Base-by-base conservation (phyloP, 2,797 vertebrate species). In the Euthynnus affinis region DNA sequence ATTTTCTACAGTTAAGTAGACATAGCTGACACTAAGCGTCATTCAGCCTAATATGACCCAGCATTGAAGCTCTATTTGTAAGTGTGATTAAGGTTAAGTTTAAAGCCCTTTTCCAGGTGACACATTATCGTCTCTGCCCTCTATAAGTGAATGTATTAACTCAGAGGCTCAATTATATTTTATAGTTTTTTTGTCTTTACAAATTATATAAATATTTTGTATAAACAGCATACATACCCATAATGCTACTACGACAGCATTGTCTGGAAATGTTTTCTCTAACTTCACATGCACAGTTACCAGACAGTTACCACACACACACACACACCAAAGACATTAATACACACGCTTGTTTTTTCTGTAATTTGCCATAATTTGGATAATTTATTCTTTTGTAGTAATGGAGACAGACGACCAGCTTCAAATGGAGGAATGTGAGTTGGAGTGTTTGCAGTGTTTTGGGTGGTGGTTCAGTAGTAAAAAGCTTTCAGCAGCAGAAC, bases 401-500 rank as follows among this genome's bases (percentile, higher is more conserved):
- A 92, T 89, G 94, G 93, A 93, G 90, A 87, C 86, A 94, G 90
- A 86, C 86, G 91, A 73, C 74, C 93, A 83, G 78, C 94, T 85
- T 83, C 94, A 89, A 96, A 96, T 80, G 95, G 94, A 96, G 91
- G 87, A 95, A 96, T 93, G 96, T 96, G 95, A 96, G 95, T 96
- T 86, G 79, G 88, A 85, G 91, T 84, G 90, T 90, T 91, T 93
- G 89, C 85, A 70, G 88, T 89, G 88, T 91, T 87, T 86, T 89
- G 87, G 94, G 91, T 94, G 92, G 84, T 91, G 93, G 93, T 90
- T 91, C 32, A 67, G 58, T 29, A 48, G 34, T 70, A 71, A 73
- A 44, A 70, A 80, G 65, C 81, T 84, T 78, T 76, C 23, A 76
- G 75, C 78, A 58, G 72, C 82, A 81, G 71, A 70, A 78, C 42